Evolutionary conservation across 2,888 invertebrate genomes (phyloP).

Genomic region (Petrolisthes manimaculis): DNA sequence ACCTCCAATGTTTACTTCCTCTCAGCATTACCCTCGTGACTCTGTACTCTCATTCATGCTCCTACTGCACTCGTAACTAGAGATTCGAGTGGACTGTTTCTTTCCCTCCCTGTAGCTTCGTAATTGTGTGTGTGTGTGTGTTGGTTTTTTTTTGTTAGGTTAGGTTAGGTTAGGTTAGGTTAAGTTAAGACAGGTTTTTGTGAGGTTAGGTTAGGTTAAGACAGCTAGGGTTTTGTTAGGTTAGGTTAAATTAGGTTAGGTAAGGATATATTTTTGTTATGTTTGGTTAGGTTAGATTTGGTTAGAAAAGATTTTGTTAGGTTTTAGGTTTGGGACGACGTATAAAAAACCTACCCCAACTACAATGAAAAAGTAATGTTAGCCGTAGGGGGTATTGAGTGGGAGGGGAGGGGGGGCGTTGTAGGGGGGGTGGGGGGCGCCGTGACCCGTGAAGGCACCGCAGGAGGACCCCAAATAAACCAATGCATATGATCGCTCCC

Average conservation of each 20-base stretch:
- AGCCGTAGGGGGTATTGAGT: no score
- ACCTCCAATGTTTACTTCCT: constrained; percentile 6
- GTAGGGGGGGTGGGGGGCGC: background rate
- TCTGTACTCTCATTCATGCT: no score
- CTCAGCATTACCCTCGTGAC: constrained; percentile 32
- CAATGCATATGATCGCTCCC: no score
- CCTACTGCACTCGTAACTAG: no score
- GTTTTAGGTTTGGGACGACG: background rate
- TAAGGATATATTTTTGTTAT: no score
- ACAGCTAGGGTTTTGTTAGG: background rate
- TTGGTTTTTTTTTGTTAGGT: background rate
- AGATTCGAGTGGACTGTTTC: no score
- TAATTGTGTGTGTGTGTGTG: no score
- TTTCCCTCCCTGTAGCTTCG: no score
- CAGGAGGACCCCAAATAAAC: no score
- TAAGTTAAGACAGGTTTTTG: background rate
- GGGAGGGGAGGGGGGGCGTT: background rate
- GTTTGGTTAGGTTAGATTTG: no score
- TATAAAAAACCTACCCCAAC: background rate
- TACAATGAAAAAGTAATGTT: background rate
- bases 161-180: background rate
- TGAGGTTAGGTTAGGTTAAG: background rate
- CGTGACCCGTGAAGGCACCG: no score
- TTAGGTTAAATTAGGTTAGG: background rate
- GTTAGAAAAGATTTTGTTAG: no score